Conservation (phyloP, 2,888 invertebrate genomes). For the Petrolisthes manimaculis region DNA sequence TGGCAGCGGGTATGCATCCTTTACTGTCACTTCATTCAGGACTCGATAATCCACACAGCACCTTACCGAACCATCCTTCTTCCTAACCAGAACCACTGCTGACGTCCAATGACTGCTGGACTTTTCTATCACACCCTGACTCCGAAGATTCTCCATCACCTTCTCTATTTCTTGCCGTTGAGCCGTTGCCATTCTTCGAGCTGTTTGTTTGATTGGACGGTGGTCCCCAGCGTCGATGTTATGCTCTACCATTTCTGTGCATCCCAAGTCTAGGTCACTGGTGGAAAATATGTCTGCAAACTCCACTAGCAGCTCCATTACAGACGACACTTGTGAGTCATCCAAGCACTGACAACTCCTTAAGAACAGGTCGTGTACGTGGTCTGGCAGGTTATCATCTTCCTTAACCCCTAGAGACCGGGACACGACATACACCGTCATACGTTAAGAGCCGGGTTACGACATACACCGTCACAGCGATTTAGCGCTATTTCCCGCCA, state of each 20-base stretch:
- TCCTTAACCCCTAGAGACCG: no score
- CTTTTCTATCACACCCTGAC: constrained; percentile 9
- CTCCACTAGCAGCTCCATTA: background rate
- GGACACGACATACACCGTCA: no score
- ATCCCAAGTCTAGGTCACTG: background rate
- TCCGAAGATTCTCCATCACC: background rate
- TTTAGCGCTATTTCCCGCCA: no score
- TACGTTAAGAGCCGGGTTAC: no score
- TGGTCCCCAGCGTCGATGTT: background rate
- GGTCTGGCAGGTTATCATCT: no score
- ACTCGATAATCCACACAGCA: background rate
- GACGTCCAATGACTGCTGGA: constrained; percentile 1
- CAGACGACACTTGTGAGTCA: no score
- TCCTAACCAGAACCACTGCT: background rate
- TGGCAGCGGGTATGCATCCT: constrained; percentile 11
- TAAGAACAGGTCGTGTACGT: no score
- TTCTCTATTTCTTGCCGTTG: background rate
- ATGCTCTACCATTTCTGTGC: background rate
- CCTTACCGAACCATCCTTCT: background rate
- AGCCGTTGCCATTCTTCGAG: background rate
- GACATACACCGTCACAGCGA: no score
- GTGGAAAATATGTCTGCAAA: background rate
- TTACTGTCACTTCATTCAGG: constrained; percentile 15
- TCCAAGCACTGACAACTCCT: no score
- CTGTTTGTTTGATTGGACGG: constrained; percentile 2